These are phyloP conservation scores for Torymus tubicola DNA, from an alignment of 2,888 invertebrate species.

Conservation along the genomic window DNA sequence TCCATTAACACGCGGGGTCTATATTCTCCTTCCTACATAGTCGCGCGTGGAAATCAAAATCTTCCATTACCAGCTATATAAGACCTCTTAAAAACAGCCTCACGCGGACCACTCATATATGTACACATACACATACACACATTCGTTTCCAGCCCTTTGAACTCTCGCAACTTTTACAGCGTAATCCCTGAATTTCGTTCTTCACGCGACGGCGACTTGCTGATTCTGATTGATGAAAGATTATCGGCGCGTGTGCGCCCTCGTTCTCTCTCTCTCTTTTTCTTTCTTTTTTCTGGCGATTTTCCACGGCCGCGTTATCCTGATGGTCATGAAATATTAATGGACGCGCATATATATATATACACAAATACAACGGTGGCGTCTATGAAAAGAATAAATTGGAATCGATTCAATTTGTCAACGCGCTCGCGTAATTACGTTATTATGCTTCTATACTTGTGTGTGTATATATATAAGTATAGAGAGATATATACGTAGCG, in stretches of 20 bases:
- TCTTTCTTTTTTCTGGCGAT: conserved; percentile 64
- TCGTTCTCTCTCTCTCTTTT: conserved; percentile 40
- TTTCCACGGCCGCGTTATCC: conserved; percentile 66
- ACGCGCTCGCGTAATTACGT: conserved; percentile 72
- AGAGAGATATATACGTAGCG: conserved; percentile 35
- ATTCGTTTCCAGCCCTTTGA: conserved; percentile 30
- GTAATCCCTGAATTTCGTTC: conserved; percentile 5
- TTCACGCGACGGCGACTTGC: conserved; percentile 16
- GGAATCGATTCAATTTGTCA: conserved; percentile 75
- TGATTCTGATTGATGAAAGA: conserved; percentile 76
- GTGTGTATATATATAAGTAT: conserved; percentile 14
- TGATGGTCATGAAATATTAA: conserved; percentile 74
- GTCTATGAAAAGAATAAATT: conserved; percentile 74
- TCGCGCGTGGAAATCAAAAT: conserved; percentile 25
- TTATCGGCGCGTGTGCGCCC: conserved; percentile 65
- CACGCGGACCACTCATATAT: not conserved
- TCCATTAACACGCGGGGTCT: conserved; percentile 15
- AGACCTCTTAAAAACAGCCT: not conserved
- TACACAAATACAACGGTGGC: conserved; percentile 23
- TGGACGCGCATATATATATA: conserved; percentile 59
- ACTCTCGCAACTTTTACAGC: conserved; percentile 4
- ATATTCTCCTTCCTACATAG: too few species aligned
- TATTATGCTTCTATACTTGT: conserved; percentile 66
- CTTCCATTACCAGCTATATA: not conserved
- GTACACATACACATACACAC: too few species aligned